Evolutionary conservation across 2,888 invertebrate species (phyloP).

Genomic region (Dendrolimus houi): DNA sequence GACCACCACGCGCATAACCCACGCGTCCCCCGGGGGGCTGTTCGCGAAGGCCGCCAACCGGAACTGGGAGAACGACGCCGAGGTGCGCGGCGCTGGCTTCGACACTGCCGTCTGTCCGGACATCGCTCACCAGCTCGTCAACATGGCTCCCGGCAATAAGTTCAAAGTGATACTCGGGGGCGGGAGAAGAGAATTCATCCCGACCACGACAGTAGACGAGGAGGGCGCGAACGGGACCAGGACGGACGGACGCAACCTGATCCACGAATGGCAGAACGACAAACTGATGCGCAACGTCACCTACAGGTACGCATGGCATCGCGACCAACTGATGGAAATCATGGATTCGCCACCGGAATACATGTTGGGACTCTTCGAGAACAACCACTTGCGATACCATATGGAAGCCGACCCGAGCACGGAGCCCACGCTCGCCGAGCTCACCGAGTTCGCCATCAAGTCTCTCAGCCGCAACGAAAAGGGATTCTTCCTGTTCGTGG

Average conservation of each 20-base stretch:
- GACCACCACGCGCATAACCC: slow-evolving; percentile 85
- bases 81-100: slow-evolving; percentile 46
- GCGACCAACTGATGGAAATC: slow-evolving; percentile 64
- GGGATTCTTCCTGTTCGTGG: slow-evolving; percentile 86
- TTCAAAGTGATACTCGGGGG: slow-evolving; percentile 86
- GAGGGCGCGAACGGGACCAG: slow-evolving; percentile 59
- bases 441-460: slow-evolving; percentile 78
- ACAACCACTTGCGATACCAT: slow-evolving; percentile 79
- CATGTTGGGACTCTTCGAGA: slow-evolving; percentile 78
- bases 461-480: slow-evolving; percentile 77
- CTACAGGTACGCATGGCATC: slow-evolving; percentile 74
- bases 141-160: slow-evolving; percentile 77
- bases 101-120: slow-evolving; percentile 77
- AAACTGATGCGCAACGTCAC: slow-evolving; percentile 42
- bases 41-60: slow-evolving; percentile 81
- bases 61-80: slow-evolving; percentile 81
- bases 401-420: slow-evolving; percentile 56
- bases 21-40: slow-evolving; percentile 83
- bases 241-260: slow-evolving; percentile 78
- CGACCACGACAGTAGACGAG: slow-evolving; percentile 62
- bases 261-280: slow-evolving; percentile 78
- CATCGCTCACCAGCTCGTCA: slow-evolving; percentile 82
- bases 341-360: slow-evolving; percentile 72
- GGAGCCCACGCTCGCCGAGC: slow-evolving; percentile 77
- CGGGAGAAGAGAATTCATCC: slow-evolving; percentile 79